Base-by-base conservation (phyloP, 2,797 vertebrate species). In the Macroramphosus scolopax region DNA sequence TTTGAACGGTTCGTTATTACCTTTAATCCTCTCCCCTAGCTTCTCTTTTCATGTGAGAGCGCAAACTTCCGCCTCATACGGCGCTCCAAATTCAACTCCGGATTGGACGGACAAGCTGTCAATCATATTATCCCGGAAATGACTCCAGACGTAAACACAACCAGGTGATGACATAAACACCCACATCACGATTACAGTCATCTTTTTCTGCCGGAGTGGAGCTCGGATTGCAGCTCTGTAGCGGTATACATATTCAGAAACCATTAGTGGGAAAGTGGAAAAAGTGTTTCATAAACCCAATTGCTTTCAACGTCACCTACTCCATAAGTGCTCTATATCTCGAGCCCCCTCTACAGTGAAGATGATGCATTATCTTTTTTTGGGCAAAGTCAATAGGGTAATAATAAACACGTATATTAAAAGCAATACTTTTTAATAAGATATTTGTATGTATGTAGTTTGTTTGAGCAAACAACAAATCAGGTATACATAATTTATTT, bases 141-240 rank as follows among this genome's bases (percentile, higher is more conserved):
- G 58, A 67, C 35, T 65, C 30, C 30, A 32, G 73, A 82, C 72
- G 67, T 86, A 87, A 89, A 89, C 82, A 87, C 39, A 73, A 60
- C 70, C 84, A 89, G 82, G 83, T 85, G 85, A 87, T 15, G 36
- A 26, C 6, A 26, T 18, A 56, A 55, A 50, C 25, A 16, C 12
- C n/a, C 18, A 4, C 50, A 17, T 6, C 7, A 7, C 5, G 8
- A 37, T 9, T 15, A 12, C 13, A 26, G 24, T 37, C 20, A 22
- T n/a, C n/a, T n/a, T n/a, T n/a, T n/a, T n/a, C n/a, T n/a, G n/a
- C n/a, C n/a, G n/a, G n/a, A n/a, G n/a, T n/a, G n/a, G n/a, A n/a
- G n/a, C n/a, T n/a, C n/a, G n/a, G n/a, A n/a, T n/a, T n/a, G n/a
- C n/a, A n/a, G n/a, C n/a, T n/a, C n/a, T n/a, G n/a, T n/a, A n/a